phyloP scores from a whole-genome alignment of 2,888 invertebrate species.

The Rotaria macrura region DNA sequence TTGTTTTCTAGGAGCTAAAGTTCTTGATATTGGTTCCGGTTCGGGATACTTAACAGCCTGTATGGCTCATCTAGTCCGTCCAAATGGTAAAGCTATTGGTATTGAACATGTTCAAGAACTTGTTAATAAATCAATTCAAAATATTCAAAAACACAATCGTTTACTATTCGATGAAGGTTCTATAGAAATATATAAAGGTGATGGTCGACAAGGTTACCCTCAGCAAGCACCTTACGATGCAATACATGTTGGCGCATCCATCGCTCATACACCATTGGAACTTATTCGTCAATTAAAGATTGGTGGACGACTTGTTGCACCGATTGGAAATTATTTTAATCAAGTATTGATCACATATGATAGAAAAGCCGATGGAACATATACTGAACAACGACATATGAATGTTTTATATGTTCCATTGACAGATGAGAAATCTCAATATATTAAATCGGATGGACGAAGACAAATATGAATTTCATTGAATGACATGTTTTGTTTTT shows the following conservation, averaged over 20 bases:
- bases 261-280: slow-evolving; percentile 54
- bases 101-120: slow-evolving; percentile 50
- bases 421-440: slow-evolving; percentile 68
- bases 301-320: slow-evolving; percentile 76
- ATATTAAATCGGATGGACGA: neutral
- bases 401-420: slow-evolving; percentile 92
- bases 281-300: slow-evolving; percentile 74
- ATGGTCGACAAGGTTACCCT: slow-evolving; percentile 46
- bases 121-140: slow-evolving; percentile 59
- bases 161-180: neutral
- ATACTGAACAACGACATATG: slow-evolving; percentile 69
- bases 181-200: slow-evolving; percentile 38
- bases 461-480: neutral
- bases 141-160: slow-evolving; percentile 55
- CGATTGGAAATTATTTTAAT: slow-evolving; percentile 59
- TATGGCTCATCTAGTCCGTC: slow-evolving; percentile 48
- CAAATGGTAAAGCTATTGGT: slow-evolving; percentile 45
- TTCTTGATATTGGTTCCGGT: slow-evolving; percentile 50
- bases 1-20: slow-evolving; percentile 50
- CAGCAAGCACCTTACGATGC: slow-evolving; percentile 48
- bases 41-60: slow-evolving; percentile 51
- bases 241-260: slow-evolving; percentile 51
- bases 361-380: slow-evolving; percentile 65
- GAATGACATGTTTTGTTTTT: too few species aligned
- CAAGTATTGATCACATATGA: slow-evolving; percentile 52